Percentiles rank a stretch among this genome's conserved stretches.
These are phyloP conservation scores for Nasonia giraulti DNA, from an alignment of 1,140 invertebrate species.

Conservation along the genomic window DNA sequence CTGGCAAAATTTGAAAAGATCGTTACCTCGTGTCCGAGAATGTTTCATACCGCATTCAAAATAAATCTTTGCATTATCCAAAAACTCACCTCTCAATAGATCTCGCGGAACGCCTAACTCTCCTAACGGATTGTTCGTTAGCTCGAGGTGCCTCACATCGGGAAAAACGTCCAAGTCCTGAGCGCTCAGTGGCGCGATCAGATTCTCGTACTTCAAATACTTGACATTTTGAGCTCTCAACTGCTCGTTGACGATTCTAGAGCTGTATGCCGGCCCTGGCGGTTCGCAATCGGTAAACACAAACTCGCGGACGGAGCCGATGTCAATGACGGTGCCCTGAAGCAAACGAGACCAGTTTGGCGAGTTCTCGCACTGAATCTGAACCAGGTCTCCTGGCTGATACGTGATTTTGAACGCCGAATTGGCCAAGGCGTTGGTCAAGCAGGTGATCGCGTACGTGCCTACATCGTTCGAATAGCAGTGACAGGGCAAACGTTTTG, in stretches of 20 bases:
- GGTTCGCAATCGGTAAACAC: neutral
- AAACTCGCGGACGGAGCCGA: neutral
- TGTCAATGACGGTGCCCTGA: neutral
- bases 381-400: neutral
- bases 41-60: neutral
- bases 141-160: neutral
- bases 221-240: neutral
- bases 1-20: slow-evolving; percentile 15
- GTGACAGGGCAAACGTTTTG: neutral
- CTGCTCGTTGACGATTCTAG: neutral
- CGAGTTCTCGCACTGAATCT: neutral
- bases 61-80: neutral
- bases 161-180: slow-evolving; percentile 1
- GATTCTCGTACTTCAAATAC: slow-evolving; percentile 9
- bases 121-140: slow-evolving; percentile 16
- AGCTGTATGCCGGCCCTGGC: neutral
- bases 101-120: neutral
- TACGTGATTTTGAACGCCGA: neutral
- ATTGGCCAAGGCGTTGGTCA: neutral
- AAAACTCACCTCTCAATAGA: slow-evolving; percentile 36
- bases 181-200: neutral
- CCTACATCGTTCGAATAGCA: neutral
- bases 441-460: neutral
- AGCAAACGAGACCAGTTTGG: slow-evolving; percentile 20
- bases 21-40: neutral